phyloP scores from a whole-genome alignment of 2,797 vertebrate species.

The Arvicola amphibius region DNA sequence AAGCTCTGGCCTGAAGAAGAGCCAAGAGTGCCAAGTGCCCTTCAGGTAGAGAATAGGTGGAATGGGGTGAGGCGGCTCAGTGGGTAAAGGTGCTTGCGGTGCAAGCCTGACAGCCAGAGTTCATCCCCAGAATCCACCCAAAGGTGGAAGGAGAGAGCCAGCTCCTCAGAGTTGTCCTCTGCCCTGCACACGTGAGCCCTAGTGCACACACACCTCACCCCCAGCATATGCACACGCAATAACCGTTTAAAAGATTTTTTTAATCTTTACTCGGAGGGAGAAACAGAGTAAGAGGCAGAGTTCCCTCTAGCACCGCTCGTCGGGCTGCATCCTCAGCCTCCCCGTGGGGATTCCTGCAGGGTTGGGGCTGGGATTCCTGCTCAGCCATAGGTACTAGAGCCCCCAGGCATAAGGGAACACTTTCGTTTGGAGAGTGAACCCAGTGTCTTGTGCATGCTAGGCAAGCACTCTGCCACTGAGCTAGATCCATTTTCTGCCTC shows the following conservation, averaged over 20 bases:
- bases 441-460: not conserved
- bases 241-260: too few species aligned
- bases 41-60: not conserved
- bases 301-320: not conserved
- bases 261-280: not conserved
- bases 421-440: not conserved
- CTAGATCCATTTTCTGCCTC: not conserved
- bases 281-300: not conserved
- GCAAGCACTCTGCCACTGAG: not conserved
- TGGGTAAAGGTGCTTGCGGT: not conserved
- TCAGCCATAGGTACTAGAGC: not conserved
- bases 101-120: too few species aligned
- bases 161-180: not conserved
- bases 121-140: not conserved
- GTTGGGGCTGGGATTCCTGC: not conserved
- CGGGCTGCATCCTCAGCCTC: fast-evolving
- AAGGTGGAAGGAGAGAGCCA: not conserved
- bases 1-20: not conserved
- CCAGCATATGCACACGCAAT: not conserved
- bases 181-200: too few species aligned
- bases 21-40: not conserved
- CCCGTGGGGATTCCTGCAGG: not conserved
- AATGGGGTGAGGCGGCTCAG: not conserved
- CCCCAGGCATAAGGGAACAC: not conserved
- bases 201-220: not conserved